Evolutionary conservation across 1,140 invertebrate genomes (phyloP), one percentile per base, ranked within the genome.

Genomic region (Piezodorus guildinii): DNA sequence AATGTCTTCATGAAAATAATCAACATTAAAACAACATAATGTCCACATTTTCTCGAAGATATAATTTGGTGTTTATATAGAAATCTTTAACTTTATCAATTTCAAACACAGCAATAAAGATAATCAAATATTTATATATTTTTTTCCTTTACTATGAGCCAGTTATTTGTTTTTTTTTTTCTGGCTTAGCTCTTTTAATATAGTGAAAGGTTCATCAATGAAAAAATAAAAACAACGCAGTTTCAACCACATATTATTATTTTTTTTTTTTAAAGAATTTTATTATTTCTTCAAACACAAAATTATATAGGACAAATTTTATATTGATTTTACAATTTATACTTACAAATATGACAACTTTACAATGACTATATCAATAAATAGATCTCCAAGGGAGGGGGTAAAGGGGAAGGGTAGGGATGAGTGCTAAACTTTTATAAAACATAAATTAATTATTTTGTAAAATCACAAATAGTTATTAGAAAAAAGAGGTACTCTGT

Each of bases 351-450:
- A 65, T 65, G 60, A 67, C 64, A 54, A 67, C 61, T 66, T 67
- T 67, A 67, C 66, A 67, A 65, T 67, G 63, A 68, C 63, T 66
- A 68, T 62, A 68, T 58, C 62, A 67, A 67, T 67, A 67, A 65
- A 60, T 65, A 65, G 59, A 60, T 65, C 25, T 19, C 21, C 45
- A 30, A 62, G 23, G 21, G 60, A 27, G 60, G 54, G 25, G 34
- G 34, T 4, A 6, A 39, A 39, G 12, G 30, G 52, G 21, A 56
- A 54, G 45, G 49, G 17, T 23, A 17, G 34, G 60, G 43, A 46
- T 43, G 46, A 49, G 25, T 30, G 45, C 23, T 63, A 19, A 51
- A 25, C 51, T 52, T 63, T 19, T 30, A 34, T 60, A 34, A 60
- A 60, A 60, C 39, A 60, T 60, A 60, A 34, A 34, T 60, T 21